Percentiles rank a stretch among this genome's conserved stretches.
Conservation (phyloP, 2,113 vertebrate genomes). For the Zapus hudsonius region DNA sequence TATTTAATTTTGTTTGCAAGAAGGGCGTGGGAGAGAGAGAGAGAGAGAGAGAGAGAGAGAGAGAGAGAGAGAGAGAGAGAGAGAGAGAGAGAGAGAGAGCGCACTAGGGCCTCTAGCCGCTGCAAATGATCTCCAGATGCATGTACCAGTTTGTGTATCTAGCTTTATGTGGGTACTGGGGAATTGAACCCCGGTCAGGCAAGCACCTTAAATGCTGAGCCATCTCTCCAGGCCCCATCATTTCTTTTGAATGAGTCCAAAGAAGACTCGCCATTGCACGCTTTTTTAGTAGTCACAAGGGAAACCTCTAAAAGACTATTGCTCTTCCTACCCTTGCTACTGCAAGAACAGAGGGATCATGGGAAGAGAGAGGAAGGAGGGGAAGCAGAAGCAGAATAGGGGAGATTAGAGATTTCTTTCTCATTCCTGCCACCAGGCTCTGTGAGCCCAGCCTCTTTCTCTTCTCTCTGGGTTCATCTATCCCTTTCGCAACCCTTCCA, state of each 20-base stretch:
- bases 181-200: no score
- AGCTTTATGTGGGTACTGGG: no score
- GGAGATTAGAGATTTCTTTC: neutral
- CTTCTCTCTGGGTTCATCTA: neutral
- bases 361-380: neutral
- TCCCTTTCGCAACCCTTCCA: neutral
- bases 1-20: no score
- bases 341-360: neutral
- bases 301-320: neutral
- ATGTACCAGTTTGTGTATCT: no score
- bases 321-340: neutral
- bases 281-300: neutral
- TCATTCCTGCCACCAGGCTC: neutral
- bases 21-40: no score
- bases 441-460: neutral
- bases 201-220: no score
- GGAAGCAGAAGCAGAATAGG: neutral
- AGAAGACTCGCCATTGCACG: neutral
- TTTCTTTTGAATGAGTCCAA: conserved; percentile 1
- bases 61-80: no score
- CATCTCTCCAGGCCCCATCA: no score
- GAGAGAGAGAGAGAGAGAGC: no score
- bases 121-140: no score
- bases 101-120: no score
- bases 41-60: no score